phyloP scores from a whole-genome alignment of 2,888 invertebrate species.

The Didymodactylos carnosus region DNA sequence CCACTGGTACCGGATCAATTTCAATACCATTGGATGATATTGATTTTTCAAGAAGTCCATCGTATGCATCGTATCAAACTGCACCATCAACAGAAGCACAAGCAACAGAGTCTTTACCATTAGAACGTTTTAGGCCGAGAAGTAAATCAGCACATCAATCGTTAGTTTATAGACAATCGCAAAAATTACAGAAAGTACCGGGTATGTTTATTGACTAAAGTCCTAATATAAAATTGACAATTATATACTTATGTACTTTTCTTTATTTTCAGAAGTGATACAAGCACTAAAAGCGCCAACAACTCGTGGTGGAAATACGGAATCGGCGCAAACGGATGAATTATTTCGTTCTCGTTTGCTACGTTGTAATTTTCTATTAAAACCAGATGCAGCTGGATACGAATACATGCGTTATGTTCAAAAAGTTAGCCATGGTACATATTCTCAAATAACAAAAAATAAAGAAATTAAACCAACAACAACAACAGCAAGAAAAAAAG shows the following conservation, averaged over 20 bases:
- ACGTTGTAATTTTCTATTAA: neutral
- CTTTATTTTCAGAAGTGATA: neutral
- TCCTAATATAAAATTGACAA: too few relatives aligned
- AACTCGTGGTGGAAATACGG: neutral
- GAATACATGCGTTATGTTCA: neutral
- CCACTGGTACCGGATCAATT: neutral
- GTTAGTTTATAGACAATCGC: neutral
- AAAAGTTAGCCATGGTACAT: neutral
- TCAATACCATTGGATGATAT: too few relatives aligned
- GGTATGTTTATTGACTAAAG: too few relatives aligned
- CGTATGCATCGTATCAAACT: neutral
- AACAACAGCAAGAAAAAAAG: too few relatives aligned
- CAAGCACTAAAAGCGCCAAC: neutral
- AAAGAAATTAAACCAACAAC: neutral
- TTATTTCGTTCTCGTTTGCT: neutral
- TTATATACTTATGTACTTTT: too few relatives aligned
- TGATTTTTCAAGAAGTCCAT: neutral
- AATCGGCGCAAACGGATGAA: neutral
- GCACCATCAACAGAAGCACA: neutral
- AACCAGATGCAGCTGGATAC: neutral
- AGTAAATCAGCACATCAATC: neutral
- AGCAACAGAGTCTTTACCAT: neutral
- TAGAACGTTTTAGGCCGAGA: neutral
- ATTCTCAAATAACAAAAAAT: neutral
- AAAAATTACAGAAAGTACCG: neutral